A percentile compares a stretch with the other conserved stretches of the same genome.
Evolutionary conservation across 2,113 vertebrate genomes (phyloP).

Genomic region (Chlorodrepanis virens): DNA sequence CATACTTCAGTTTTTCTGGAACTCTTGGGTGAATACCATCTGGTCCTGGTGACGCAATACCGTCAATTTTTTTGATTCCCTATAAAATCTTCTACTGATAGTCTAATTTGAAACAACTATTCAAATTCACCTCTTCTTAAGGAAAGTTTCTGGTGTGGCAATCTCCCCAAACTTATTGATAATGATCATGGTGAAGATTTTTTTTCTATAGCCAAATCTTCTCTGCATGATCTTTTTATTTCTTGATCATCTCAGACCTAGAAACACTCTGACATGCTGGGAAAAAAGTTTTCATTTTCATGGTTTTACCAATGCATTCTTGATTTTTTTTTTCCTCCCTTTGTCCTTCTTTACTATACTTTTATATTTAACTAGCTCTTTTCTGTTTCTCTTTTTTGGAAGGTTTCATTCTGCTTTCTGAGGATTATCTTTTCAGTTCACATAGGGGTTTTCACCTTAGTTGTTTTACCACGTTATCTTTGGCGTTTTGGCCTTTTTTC

Average conservation of each 20-base stretch:
- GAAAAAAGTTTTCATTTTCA: background rate
- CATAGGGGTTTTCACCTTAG: background rate
- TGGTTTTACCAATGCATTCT: background rate
- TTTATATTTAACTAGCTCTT: conserved; percentile 43
- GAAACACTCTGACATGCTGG: background rate
- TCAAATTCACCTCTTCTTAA: background rate
- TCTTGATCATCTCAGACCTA: conserved; percentile 7
- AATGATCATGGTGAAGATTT: background rate
- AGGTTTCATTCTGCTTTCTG: conserved; percentile 1
- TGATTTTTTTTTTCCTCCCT: background rate
- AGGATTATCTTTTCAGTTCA: conserved; percentile 1
- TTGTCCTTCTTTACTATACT: background rate
- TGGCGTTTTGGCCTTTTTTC: background rate
- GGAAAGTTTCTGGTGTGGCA: background rate
- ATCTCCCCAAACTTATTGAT: background rate
- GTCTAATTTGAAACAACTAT: background rate
- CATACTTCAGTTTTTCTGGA: background rate
- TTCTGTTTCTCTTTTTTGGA: background rate
- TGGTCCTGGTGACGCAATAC: background rate
- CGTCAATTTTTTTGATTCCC: background rate
- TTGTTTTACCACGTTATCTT: background rate
- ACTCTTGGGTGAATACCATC: background rate
- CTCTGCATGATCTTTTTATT: background rate
- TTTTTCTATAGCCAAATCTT: background rate
- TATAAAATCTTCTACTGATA: background rate